A percentile compares a stretch with the other conserved stretches of the same genome.
Evolutionary conservation across 2,888 invertebrate genomes (phyloP).

Genomic region (Aphidius colemani): DNA sequence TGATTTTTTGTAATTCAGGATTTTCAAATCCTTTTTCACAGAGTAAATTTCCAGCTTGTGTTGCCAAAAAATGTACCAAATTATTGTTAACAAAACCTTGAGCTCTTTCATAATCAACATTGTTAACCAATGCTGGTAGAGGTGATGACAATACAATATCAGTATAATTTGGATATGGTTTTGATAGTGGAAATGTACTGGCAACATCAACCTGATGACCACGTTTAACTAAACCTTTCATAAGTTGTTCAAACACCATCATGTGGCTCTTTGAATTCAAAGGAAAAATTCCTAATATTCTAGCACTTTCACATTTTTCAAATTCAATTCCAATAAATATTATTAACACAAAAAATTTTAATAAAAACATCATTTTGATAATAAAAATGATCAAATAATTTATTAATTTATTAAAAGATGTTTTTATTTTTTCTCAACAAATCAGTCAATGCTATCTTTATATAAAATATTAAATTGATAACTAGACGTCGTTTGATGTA

Average conservation of each 20-base stretch:
- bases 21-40: conserved; percentile 38
- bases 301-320: conserved; percentile 37
- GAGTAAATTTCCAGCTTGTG: conserved; percentile 33
- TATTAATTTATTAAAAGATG: too few relatives aligned
- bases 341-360: too few relatives aligned
- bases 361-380: too few relatives aligned
- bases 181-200: conserved; percentile 35
- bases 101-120: conserved; percentile 39
- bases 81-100: neutral
- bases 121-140: conserved; percentile 38
- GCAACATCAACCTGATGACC: conserved; percentile 59
- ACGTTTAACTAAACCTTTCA: conserved; percentile 54
- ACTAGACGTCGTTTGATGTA: too few relatives aligned
- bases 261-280: conserved; percentile 61
- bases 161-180: conserved; percentile 33
- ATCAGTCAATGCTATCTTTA: too few relatives aligned
- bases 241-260: conserved; percentile 58
- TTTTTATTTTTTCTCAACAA: too few relatives aligned
- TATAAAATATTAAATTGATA: too few relatives aligned
- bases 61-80: conserved; percentile 28
- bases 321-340: too few relatives aligned
- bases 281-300: conserved; percentile 55
- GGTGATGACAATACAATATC: conserved; percentile 32
- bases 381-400: too few relatives aligned
- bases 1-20: conserved; percentile 37